phyloP scores from a whole-genome alignment of 2,888 invertebrate genomes.

The Diadegma fenestrale region DNA sequence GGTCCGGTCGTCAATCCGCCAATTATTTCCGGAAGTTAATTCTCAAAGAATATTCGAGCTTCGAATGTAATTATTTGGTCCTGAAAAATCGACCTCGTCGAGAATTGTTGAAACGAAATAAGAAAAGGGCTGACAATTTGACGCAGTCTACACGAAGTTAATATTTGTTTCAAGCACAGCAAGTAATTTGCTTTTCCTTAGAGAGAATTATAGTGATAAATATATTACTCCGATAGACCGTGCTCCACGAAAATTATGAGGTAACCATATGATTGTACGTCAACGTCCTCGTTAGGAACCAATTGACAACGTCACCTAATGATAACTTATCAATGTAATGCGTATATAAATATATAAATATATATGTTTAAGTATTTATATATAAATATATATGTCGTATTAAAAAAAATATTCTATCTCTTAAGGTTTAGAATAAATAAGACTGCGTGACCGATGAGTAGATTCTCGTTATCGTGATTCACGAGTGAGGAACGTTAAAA shows the following conservation, averaged over 20 bases:
- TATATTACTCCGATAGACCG: conserved; percentile 33
- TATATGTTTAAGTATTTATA: conserved; percentile 46
- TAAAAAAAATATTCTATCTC: conserved; percentile 54
- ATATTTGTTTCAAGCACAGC: background rate
- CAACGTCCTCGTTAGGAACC: conserved; percentile 3
- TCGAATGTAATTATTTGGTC: background rate
- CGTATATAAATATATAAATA: conserved; percentile 61
- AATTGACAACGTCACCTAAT: conserved; percentile 45
- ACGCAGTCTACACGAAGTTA: background rate
- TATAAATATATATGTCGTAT: conserved; percentile 32
- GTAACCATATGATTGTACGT: conserved; percentile 47
- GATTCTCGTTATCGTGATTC: conserved; percentile 25
- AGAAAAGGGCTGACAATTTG: background rate
- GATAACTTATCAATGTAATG: conserved; percentile 49
- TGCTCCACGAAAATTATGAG: conserved; percentile 19
- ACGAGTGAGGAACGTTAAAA: conserved; percentile 21
- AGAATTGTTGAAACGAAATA: background rate
- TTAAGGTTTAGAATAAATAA: conserved; percentile 47
- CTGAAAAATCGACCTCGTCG: background rate
- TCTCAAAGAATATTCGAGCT: background rate
- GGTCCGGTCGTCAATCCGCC: background rate
- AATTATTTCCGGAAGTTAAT: background rate
- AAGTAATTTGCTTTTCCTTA: background rate
- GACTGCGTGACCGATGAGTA: conserved; percentile 39
- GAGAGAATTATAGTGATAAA: background rate